A percentile compares a stretch with the other conserved stretches of the same genome.
Conservation (phyloP, 1,140 invertebrate genomes). For the Pogonomyrmex californicus region DNA sequence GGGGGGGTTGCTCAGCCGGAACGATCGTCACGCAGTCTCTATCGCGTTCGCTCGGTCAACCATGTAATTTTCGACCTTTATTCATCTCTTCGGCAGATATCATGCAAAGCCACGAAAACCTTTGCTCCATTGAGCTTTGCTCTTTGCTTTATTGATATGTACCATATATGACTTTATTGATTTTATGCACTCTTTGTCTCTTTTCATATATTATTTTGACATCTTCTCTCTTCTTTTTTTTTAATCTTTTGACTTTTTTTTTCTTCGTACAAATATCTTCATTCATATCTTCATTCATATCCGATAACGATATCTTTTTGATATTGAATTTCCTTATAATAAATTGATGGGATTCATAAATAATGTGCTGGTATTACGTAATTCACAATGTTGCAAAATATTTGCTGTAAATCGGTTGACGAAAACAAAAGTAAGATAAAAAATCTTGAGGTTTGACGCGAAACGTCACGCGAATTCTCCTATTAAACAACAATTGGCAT, state of each 20-base stretch:
- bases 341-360: not conserved
- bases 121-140: not conserved
- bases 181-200: not conserved
- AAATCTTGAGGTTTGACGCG: not conserved
- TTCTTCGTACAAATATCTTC: not conserved
- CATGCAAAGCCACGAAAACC: not conserved
- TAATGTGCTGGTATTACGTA: not conserved
- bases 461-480: not conserved
- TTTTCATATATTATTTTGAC: not conserved
- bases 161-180: not conserved
- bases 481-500: not conserved
- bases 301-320: not conserved
- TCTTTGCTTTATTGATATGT: not conserved
- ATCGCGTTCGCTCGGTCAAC: conserved; percentile 58
- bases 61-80: conserved; percentile 49
- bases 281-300: not conserved
- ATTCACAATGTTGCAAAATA: conserved; percentile 1
- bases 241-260: not conserved
- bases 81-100: not conserved
- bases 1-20: conserved; percentile 40
- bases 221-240: not conserved
- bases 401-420: not conserved
- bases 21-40: conserved; percentile 51
- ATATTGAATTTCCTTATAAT: not conserved
- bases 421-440: conserved; percentile 7